Evolutionary conservation across 1,140 invertebrate species (phyloP).

Genomic region (Apis florea): DNA sequence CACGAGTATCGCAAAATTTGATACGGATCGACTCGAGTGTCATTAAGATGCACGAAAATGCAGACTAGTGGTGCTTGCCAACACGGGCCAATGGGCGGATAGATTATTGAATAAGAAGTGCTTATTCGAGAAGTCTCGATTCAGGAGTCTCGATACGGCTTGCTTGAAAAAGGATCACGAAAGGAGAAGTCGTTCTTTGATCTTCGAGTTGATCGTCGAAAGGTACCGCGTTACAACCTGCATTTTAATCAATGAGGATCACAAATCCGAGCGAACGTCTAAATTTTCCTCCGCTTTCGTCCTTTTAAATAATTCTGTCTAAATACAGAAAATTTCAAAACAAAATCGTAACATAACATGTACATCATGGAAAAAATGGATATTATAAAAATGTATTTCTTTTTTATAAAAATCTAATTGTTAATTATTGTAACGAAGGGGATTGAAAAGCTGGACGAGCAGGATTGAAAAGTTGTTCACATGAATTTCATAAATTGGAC

Average conservation of each 20-base stretch:
- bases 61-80: conserved; percentile 33
- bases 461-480: no score
- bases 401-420: no score
- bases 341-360: not conserved
- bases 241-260: conserved; percentile 19
- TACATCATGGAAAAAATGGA: no score
- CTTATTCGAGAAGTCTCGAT: conserved; percentile 24
- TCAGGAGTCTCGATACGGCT: conserved; percentile 36
- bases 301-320: not conserved
- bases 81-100: conserved; percentile 15
- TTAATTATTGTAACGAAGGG: no score
- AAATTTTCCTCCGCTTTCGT: conserved; percentile 1
- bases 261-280: conserved; percentile 1
- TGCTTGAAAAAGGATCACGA: conserved; percentile 23
- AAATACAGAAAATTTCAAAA: no score
- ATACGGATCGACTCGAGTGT: conserved; percentile 23
- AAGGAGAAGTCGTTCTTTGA: conserved; percentile 21
- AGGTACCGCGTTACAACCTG: conserved; percentile 33
- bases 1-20: conserved; percentile 3
- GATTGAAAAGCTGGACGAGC: no score
- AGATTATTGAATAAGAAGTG: conserved; percentile 47
- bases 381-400: no score
- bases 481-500: no score
- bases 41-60: conserved; percentile 24
- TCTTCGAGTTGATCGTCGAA: conserved; percentile 38